These are phyloP conservation scores for Drosophila tropicalis DNA, from an alignment of 1,140 invertebrate species.

Conservation along the genomic window DNA sequence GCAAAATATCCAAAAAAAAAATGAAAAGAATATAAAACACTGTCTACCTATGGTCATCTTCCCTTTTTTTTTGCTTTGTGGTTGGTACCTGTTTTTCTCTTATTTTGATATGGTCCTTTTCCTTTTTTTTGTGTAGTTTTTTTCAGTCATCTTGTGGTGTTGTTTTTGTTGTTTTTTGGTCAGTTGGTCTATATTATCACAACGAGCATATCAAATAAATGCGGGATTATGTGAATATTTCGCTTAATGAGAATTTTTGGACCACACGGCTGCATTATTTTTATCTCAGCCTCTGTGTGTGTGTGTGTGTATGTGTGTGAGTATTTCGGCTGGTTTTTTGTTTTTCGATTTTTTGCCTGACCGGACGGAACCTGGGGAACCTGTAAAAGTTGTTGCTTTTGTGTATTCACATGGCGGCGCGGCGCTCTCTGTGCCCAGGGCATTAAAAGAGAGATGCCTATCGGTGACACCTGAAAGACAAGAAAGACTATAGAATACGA, in stretches of 20 bases:
- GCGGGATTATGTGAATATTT: slow-evolving; percentile 83
- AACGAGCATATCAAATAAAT: slow-evolving; percentile 79
- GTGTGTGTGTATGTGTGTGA: slow-evolving; percentile 24
- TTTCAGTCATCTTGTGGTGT: slow-evolving; percentile 27
- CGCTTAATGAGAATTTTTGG: slow-evolving; percentile 80
- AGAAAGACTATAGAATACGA: slow-evolving; percentile 28
- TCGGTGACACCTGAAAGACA: slow-evolving; percentile 80
- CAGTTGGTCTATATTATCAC: slow-evolving; percentile 59
- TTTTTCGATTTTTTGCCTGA: slow-evolving; percentile 1
- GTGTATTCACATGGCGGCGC: slow-evolving; percentile 61
- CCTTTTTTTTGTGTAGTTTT: slow-evolving; percentile 27
- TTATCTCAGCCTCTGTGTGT: slow-evolving; percentile 6
- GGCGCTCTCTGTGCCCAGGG: slow-evolving; percentile 51
- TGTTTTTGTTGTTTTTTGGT: slow-evolving; percentile 23
- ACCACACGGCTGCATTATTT: slow-evolving; percentile 65
- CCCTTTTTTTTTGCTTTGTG: slow-evolving; percentile 1
- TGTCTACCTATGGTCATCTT: slow-evolving; percentile 1
- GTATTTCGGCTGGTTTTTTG: slow-evolving; percentile 5
- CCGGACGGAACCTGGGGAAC: slow-evolving; percentile 9
- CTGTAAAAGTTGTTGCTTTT: slow-evolving; percentile 58
- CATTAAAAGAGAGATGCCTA: slow-evolving; percentile 81
- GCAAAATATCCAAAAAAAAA: slow-evolving; percentile 22
- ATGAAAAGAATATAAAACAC: slow-evolving; percentile 21
- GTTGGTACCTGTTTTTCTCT: slow-evolving; percentile 37
- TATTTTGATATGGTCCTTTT: slow-evolving; percentile 23